These are phyloP conservation scores for Tetramorium simillimum DNA, from an alignment of 1,140 invertebrate genomes.

Conservation along the genomic window DNA sequence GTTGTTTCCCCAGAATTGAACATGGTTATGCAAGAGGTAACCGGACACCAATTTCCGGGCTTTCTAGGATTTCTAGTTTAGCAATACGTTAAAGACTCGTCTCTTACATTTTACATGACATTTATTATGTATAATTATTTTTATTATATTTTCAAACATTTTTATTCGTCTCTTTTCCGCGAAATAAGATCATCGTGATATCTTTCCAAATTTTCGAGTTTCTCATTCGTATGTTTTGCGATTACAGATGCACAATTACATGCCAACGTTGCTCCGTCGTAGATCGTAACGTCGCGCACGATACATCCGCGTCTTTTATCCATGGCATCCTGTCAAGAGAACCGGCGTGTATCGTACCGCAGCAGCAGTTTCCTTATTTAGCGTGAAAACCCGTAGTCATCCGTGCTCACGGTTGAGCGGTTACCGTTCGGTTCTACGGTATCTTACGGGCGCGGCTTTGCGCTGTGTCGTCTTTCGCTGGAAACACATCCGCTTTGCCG, in stretches of 20 bases:
- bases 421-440: slow-evolving; percentile 68
- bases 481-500: slow-evolving; percentile 69
- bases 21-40: slow-evolving; percentile 40
- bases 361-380: slow-evolving; percentile 66
- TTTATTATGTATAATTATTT: background rate
- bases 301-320: slow-evolving; percentile 28
- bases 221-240: background rate
- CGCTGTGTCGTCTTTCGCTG: slow-evolving; percentile 58
- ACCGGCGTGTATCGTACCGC: slow-evolving; percentile 30
- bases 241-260: slow-evolving; percentile 1
- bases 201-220: background rate
- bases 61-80: background rate
- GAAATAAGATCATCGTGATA: background rate
- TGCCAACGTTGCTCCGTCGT: background rate
- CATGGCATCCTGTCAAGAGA: slow-evolving; percentile 16
- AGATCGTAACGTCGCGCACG: background rate
- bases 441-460: slow-evolving; percentile 67
- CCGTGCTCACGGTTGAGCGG: slow-evolving; percentile 70
- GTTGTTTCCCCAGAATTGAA: slow-evolving; percentile 1
- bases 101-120: background rate
- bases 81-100: background rate
- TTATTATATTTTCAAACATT: background rate
- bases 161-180: background rate
- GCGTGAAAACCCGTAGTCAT: slow-evolving; percentile 71
- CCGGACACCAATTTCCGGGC: slow-evolving; percentile 1